Evolutionary conservation across 1,140 invertebrate genomes (phyloP).

Genomic region (Hylaeus volcanicus): DNA sequence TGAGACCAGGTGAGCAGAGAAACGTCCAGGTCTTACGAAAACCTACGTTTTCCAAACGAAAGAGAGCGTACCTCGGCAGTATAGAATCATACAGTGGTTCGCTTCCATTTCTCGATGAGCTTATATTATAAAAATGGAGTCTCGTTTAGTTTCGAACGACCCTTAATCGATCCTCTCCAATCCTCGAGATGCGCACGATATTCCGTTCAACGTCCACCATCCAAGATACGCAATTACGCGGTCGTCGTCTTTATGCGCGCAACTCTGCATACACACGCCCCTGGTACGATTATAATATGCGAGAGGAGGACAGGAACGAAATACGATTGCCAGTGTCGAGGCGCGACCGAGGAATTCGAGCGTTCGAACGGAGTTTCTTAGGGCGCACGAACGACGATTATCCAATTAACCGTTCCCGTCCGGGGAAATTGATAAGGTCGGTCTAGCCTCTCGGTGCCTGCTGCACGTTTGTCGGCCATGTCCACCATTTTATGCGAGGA

Average conservation of each 20-base stretch:
- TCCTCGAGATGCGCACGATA: too few species aligned
- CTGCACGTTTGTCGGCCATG: background rate
- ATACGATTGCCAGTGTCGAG: constrained; percentile 30
- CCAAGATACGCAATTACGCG: constrained; percentile 54
- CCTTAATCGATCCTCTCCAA: too few species aligned
- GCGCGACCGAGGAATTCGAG: constrained; percentile 46
- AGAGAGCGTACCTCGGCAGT: too few species aligned
- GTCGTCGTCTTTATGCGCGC: constrained; percentile 43
- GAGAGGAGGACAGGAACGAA: constrained; percentile 37
- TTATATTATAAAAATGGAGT: too few species aligned
- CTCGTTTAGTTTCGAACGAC: too few species aligned
- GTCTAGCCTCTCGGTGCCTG: constrained; percentile 46
- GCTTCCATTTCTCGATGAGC: too few species aligned
- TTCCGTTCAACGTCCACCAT: background rate
- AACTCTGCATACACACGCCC: constrained; percentile 24
- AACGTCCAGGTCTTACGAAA: too few species aligned
- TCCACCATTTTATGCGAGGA: constrained; percentile 26
- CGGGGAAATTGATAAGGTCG: constrained; percentile 59
- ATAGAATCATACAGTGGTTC: too few species aligned
- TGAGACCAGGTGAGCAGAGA: too few species aligned
- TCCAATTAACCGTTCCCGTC: constrained; percentile 60
- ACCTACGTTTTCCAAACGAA: too few species aligned
- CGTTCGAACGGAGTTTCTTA: constrained; percentile 34
- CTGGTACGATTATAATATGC: constrained; percentile 56
- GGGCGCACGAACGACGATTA: constrained; percentile 49